Conservation (phyloP, 2,797 vertebrate genomes). For the Phrynocephalus guinanensis region DNA sequence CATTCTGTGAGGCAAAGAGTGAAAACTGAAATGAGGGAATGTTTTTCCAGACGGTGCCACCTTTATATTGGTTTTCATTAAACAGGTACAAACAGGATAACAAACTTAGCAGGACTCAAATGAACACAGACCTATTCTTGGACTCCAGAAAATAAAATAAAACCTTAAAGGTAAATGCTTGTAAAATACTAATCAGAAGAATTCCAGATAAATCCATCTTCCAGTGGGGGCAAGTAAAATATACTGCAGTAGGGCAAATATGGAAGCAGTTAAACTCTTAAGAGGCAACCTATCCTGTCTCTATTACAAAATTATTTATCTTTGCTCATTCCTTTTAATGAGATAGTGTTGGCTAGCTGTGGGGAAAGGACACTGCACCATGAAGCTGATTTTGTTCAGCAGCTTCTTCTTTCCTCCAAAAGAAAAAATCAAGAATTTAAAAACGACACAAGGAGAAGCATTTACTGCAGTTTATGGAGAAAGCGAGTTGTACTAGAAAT, state of each 20-base stretch:
- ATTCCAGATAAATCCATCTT: not conserved
- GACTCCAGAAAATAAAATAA: not conserved
- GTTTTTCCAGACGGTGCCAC: slow-evolving; percentile 26
- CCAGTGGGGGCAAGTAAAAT: not conserved
- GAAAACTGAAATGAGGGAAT: slow-evolving; percentile 32
- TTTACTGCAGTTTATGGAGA: not conserved
- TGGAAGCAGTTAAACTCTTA: slow-evolving; percentile 2
- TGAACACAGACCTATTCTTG: not conserved
- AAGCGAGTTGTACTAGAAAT: not conserved
- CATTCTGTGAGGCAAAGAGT: slow-evolving; percentile 16
- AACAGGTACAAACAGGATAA: not conserved
- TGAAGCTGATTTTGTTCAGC: not conserved
- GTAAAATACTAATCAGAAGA: not conserved
- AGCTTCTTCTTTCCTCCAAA: not conserved
- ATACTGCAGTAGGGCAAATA: not conserved
- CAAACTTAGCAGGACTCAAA: slow-evolving; percentile 2
- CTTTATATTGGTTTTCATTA: slow-evolving; percentile 21
- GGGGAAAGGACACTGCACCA: not conserved
- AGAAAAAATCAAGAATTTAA: slow-evolving; percentile 1
- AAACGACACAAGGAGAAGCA: not conserved
- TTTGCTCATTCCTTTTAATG: not conserved
- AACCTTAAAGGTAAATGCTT: not conserved
- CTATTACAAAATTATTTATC: not conserved
- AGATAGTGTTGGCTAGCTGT: not conserved
- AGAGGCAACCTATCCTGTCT: not conserved